A percentile compares a stretch with the other conserved stretches of the same genome.
Conservation (phyloP, 2,797 vertebrate species). For the Varecia variegata region DNA sequence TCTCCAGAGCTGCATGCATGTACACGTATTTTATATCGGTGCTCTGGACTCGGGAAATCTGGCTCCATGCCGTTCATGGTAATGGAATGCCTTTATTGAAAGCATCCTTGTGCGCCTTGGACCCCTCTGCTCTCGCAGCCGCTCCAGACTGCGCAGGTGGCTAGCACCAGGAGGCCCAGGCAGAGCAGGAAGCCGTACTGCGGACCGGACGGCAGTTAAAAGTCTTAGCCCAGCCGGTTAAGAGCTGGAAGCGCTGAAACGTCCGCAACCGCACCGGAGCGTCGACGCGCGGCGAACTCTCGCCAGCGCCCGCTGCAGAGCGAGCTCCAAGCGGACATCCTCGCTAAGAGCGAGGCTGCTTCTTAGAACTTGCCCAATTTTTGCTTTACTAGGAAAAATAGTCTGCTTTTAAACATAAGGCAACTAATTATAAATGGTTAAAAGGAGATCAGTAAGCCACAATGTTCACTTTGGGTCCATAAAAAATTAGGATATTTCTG, state of each 20-base stretch:
- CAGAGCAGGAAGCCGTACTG: slow-evolving; percentile 22
- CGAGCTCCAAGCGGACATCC: not conserved
- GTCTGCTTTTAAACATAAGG: slow-evolving; percentile 21
- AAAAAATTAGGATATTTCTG: slow-evolving; percentile 6
- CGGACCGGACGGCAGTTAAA: slow-evolving; percentile 35
- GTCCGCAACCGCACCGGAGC: slow-evolving; percentile 33
- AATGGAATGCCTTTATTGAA: slow-evolving; percentile 39
- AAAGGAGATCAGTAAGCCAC: slow-evolving; percentile 1
- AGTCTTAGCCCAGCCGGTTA: not conserved
- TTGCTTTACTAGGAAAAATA: slow-evolving; percentile 36
- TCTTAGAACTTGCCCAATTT: slow-evolving; percentile 8
- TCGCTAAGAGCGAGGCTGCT: not conserved
- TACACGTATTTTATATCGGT: not conserved
- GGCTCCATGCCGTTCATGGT: not conserved
- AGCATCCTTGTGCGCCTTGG: slow-evolving; percentile 39
- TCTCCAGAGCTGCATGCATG: not conserved
- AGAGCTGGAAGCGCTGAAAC: slow-evolving; percentile 68
- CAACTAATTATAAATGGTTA: slow-evolving; percentile 34
- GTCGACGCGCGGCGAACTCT: not conserved
- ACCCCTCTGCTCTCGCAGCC: not conserved
- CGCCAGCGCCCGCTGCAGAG: not conserved
- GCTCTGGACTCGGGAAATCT: not conserved
- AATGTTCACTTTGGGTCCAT: not conserved
- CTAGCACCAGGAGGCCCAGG: slow-evolving; percentile 73
- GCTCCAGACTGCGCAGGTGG: not conserved